These are phyloP conservation scores for Prunella himalayana DNA, from an alignment of 2,113 vertebrate genomes.

Conservation along the genomic window DNA sequence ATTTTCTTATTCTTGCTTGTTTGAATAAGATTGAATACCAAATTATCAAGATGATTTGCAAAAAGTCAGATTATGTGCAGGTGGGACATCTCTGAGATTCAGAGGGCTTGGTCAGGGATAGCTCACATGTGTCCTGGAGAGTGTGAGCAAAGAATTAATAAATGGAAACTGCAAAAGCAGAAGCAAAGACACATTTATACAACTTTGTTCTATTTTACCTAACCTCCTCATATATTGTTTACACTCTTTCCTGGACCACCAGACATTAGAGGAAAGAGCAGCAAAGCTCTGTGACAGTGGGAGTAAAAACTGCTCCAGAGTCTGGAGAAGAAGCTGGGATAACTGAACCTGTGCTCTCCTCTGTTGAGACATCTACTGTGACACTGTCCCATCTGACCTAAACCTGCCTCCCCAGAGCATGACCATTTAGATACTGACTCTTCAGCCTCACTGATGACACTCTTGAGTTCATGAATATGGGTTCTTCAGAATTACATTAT, in stretches of 20 bases:
- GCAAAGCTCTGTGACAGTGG: not conserved
- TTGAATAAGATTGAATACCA: not conserved
- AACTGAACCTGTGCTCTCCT: not conserved
- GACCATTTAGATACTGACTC: not conserved
- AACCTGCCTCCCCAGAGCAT: not conserved
- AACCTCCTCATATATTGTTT: not conserved
- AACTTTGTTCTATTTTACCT: not conserved
- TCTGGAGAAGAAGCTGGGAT: not conserved
- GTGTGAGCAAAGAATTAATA: not conserved
- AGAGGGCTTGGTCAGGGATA: not conserved
- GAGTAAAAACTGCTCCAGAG: not conserved
- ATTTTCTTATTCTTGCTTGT: not conserved
- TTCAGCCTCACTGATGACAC: not conserved
- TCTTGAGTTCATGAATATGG: not conserved
- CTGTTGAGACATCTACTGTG: not conserved
- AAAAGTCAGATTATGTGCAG: not conserved
- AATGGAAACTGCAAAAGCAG: not conserved
- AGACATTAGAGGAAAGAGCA: not conserved
- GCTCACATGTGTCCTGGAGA: not conserved
- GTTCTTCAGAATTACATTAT: not conserved
- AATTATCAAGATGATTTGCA: not conserved
- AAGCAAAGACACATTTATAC: not conserved
- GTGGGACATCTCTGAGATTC: not conserved
- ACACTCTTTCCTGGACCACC: not conserved
- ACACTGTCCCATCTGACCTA: not conserved